Base-by-base conservation (phyloP, 2,888 invertebrate species). In the Calameuta filiformis region DNA sequence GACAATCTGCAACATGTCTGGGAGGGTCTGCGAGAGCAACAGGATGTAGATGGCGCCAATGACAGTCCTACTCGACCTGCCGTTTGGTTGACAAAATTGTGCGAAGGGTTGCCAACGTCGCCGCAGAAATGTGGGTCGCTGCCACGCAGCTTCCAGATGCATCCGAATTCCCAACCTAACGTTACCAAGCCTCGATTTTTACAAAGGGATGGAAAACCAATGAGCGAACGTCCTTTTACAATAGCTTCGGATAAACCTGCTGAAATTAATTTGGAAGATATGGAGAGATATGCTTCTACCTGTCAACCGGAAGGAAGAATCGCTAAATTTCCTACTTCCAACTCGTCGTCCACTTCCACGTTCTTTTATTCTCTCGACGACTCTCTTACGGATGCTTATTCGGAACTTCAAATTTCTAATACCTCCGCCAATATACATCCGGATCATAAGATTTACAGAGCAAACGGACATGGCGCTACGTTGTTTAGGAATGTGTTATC, bases 371-470 rank as follows among this genome's bases (percentile, higher is more conserved):
- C 93, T 1, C 86, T 94, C 74, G 92, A 93, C 11, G 92, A 92
- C 23, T 87, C 89, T 1, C 92, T 93, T 9, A 91, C 90, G n/a
- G 92, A 90, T 68, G 92, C 92, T 0, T 83, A 92, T 87, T 86
- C 92, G 84, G 83, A 94, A 92, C 87, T 92, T 84, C 90, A 87
- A 87, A 84, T 90, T 87, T 84, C 89, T 88, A 82, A 93, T 92
- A 82, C 85, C 0, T 83, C 81, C 68, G 82, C 93, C 3, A 93
- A 91, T 76, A 92, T 95, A 81, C 96, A 96, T 87, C 96, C 96
- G 0, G 96, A 96, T 87, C 96, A 96, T 89, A 96, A 95, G 91
- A 96, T 96, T 84, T 96, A 96, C 87, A 94, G 95, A 81, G 94
- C 95, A 88, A 77, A 77, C 80, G 68, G 93, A 92, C 83, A 81